Evolutionary conservation across 1,140 invertebrate genomes (phyloP).

Genomic region (Ips nitidus): DNA sequence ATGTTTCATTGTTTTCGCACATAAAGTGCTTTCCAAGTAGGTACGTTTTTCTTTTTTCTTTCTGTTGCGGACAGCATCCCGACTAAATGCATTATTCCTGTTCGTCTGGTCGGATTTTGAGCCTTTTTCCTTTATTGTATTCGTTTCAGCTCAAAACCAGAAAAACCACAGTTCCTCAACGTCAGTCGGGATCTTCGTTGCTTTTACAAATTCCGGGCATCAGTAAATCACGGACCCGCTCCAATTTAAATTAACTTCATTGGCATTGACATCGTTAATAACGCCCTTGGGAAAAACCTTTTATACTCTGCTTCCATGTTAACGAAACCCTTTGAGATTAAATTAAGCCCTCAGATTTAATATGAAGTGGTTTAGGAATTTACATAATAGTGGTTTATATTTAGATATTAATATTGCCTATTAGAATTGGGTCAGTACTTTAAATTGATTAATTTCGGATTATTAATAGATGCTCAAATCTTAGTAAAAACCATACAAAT

Average conservation of each 20-base stretch:
- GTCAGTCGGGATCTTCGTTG: background rate
- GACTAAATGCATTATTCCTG: background rate
- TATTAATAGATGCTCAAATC: too few relatives aligned
- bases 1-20: background rate
- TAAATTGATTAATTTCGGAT: too few relatives aligned
- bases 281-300: background rate
- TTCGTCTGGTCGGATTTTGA: background rate
- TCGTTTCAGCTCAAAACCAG: background rate
- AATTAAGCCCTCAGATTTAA: background rate
- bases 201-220: background rate
- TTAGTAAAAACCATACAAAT: too few relatives aligned
- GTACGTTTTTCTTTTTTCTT: background rate
- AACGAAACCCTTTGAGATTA: background rate
- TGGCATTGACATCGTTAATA: conserved; percentile 3
- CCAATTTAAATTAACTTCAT: conserved; percentile 4
- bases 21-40: background rate
- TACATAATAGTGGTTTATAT: too few relatives aligned
- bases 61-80: background rate
- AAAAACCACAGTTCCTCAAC: background rate
- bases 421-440: too few relatives aligned
- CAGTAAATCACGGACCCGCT: background rate
- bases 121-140: background rate
- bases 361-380: too few relatives aligned
- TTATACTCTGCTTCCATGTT: background rate
- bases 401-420: too few relatives aligned